phyloP scores from a whole-genome alignment of 2,888 invertebrate species.

The Teleiodes luculella region DNA sequence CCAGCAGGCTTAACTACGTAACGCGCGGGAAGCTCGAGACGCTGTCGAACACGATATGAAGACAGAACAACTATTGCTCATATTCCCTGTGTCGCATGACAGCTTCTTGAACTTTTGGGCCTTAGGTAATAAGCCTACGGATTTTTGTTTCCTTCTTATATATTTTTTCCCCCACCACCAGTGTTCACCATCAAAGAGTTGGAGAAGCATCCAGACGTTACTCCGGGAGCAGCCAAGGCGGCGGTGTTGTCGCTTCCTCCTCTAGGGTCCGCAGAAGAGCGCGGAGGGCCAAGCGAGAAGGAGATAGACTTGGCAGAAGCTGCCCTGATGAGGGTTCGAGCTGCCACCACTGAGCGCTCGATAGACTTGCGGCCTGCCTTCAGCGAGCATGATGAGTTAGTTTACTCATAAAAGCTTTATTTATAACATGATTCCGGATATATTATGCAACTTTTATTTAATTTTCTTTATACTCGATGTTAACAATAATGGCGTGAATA shows the following conservation, averaged over 20 bases:
- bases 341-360: conserved; percentile 79
- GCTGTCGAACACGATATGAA: too few relatives aligned
- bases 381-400: conserved; percentile 83
- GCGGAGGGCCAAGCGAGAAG: conserved; percentile 31
- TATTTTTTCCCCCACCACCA: conserved; percentile 31
- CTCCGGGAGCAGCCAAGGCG: conserved; percentile 38
- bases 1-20: too few relatives aligned
- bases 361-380: conserved; percentile 84
- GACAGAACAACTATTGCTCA: too few relatives aligned
- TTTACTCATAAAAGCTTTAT: not conserved
- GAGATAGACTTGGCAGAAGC: conserved; percentile 79
- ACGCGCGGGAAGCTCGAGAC: too few relatives aligned
- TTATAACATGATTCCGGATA: too few relatives aligned
- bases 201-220: conserved; percentile 82
- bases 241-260: conserved; percentile 76
- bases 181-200: conserved; percentile 82
- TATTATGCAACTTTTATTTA: too few relatives aligned
- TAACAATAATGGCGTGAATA: too few relatives aligned
- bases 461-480: too few relatives aligned
- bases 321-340: conserved; percentile 80
- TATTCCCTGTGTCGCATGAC: too few relatives aligned
- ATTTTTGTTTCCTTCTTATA: too few relatives aligned
- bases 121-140: too few relatives aligned
- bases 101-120: too few relatives aligned
- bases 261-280: conserved; percentile 46